Conservation (phyloP, 2,797 vertebrate genomes). For the Austrolebias charrua region DNA sequence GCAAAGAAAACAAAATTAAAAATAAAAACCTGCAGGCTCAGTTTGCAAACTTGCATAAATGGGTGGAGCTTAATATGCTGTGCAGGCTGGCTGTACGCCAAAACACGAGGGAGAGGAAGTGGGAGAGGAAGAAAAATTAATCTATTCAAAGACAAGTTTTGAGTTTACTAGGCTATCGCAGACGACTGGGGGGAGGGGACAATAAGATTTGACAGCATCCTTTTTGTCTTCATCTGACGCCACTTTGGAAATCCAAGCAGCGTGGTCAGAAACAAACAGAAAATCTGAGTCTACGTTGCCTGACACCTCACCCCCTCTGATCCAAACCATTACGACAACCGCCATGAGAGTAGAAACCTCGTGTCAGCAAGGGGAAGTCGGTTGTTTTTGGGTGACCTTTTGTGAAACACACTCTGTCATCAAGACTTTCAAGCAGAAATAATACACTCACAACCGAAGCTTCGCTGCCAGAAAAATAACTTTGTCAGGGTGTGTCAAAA, state of each 20-base stretch:
- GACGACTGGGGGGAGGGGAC: conserved; percentile 14
- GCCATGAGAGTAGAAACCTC: conserved; percentile 32
- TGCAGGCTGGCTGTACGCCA: conserved; percentile 80
- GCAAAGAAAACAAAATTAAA: conserved; percentile 30
- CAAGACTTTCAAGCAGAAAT: conserved; percentile 35
- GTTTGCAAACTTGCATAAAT: conserved; percentile 91
- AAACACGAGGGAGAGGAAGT: conserved; percentile 61
- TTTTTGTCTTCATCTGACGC: conserved; percentile 36
- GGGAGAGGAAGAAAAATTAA: conserved; percentile 45
- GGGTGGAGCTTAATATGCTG: conserved; percentile 83
- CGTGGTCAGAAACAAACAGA: conserved; percentile 36
- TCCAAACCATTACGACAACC: conserved; percentile 18
- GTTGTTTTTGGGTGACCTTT: conserved; percentile 38
- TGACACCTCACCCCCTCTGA: conserved; percentile 11
- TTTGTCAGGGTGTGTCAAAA: conserved; percentile 60
- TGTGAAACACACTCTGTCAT: conserved; percentile 42
- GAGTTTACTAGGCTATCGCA: conserved; percentile 42
- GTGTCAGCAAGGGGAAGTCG: conserved; percentile 47
- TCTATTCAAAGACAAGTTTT: conserved; percentile 40
- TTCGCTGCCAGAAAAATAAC: conserved; percentile 53
- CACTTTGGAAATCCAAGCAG: conserved; percentile 47
- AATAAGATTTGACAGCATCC: conserved; percentile 43
- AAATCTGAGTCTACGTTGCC: conserved; percentile 53
- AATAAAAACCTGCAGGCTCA: conserved; percentile 78
- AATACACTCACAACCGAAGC: conserved; percentile 31